These are phyloP conservation scores for Cynopterus brachyotis DNA, from an alignment of 2,113 vertebrate species.

Conservation along the genomic window DNA sequence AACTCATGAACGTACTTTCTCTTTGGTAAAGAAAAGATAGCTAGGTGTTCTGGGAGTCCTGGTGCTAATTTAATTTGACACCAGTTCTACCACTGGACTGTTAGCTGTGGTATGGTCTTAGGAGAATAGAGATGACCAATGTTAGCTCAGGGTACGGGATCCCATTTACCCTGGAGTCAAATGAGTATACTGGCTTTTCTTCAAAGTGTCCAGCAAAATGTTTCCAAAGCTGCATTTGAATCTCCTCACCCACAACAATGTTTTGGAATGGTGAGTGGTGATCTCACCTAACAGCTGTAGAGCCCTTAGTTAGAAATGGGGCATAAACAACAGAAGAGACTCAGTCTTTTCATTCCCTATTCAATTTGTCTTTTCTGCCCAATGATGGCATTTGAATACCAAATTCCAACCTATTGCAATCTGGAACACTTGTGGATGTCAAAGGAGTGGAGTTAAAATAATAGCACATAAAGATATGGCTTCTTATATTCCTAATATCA, in stretches of 20 bases:
- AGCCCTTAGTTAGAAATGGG: constrained; percentile 53
- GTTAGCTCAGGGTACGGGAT: constrained; percentile 17
- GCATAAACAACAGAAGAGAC: constrained; percentile 15
- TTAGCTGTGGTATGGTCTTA: neutral
- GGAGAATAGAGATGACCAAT: neutral
- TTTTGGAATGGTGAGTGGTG: constrained; percentile 62
- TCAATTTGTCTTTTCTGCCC: constrained; percentile 24
- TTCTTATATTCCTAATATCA: neutral
- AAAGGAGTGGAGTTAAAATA: neutral
- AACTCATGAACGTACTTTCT: neutral
- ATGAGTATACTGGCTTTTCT: constrained; percentile 66
- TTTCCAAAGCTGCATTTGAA: constrained; percentile 67
- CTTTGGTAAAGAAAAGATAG: neutral
- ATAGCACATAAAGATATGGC: neutral
- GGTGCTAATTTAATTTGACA: neutral
- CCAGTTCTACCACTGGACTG: neutral
- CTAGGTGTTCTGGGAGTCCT: neutral
- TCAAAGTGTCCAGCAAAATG: constrained; percentile 63
- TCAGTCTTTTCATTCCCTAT: constrained; percentile 42
- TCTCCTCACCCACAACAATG: constrained; percentile 12
- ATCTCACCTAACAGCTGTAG: constrained; percentile 64
- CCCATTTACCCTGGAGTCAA: constrained; percentile 35
- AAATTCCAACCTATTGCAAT: neutral
- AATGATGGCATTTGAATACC: constrained; percentile 13
- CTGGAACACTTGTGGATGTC: neutral